Conservation (phyloP, 2,888 invertebrate species). For the Cremastobaeus sp. region DNA sequence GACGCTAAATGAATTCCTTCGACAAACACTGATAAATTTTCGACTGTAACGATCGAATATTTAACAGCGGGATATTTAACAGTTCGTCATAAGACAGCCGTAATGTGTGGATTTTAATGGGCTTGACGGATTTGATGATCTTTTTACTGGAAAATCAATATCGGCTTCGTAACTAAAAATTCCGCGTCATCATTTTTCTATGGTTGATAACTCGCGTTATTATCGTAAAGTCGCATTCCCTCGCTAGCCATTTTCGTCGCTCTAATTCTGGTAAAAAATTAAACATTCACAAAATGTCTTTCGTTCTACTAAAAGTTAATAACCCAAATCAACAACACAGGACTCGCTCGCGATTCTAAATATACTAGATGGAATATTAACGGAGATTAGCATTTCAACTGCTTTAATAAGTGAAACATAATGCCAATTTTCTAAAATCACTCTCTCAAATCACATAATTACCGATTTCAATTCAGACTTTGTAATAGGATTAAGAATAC, state of each 20-base stretch:
- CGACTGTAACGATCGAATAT: conserved; percentile 12
- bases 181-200: conserved; percentile 34
- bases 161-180: conserved; percentile 16
- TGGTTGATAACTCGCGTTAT: conserved; percentile 33
- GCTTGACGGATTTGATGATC: conserved; percentile 32
- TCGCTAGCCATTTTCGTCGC: conserved; percentile 3
- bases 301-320: neutral
- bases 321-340: too few relatives aligned
- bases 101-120: conserved; percentile 34
- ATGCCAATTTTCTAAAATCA: too few relatives aligned
- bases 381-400: too few relatives aligned
- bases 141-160: conserved; percentile 45
- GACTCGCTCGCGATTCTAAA: too few relatives aligned
- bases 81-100: neutral
- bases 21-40: too few relatives aligned
- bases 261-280: conserved; percentile 22
- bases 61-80: too few relatives aligned
- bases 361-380: too few relatives aligned
- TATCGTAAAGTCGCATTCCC: conserved; percentile 27
- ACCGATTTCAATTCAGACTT: too few relatives aligned
- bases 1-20: too few relatives aligned
- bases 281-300: conserved; percentile 15
- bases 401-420: too few relatives aligned
- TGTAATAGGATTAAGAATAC: too few relatives aligned
- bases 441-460: too few relatives aligned